Evolutionary conservation across 2,113 vertebrate genomes (phyloP), one percentile per base, ranked within the genome.

Genomic region (Cromileptes altivelis): DNA sequence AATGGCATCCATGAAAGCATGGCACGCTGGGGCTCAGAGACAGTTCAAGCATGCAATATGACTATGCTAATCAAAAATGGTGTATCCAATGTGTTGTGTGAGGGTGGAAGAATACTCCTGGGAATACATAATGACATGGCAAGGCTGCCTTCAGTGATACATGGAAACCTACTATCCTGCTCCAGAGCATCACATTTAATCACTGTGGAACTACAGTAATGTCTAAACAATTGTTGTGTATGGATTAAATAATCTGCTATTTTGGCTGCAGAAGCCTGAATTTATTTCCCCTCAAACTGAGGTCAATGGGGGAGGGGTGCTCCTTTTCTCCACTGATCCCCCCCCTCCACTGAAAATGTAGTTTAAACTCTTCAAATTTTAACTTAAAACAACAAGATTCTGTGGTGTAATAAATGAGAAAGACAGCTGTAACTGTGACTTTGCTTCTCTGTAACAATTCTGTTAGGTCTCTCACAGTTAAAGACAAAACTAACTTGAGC

Each of bases 1-100:
- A 84, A 84, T 82, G 70, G 62, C 64, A 80, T 52, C 70, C 82
- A 75, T 53, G 37, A 76, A 73, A 84, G 80, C 47, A 33, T 73
- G 79, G 57, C 71, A 75, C 21, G 81, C 60, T n/a, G 64, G 55
- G 64, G 79, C 81, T 80, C 70, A 14, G 82, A 55, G 74, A 73
- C 75, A 62, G 52, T 42, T 80, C 62, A 70, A 73, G 85, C 64
- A 85, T 33, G 71, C 75, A 86, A 72, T 86, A 88, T 89, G 86
- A 90, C 87, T 90, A 90, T 91, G 81, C 83, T 89, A 78, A 90
- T 88, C 47, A 80, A 60, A 77, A 50, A 58, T 42, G 62, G 76
- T 49, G 12, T 70, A 47, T 75, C 80, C 77, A 85, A 19, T 77
- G 82, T 78, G 83, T 65, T 72, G 62, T 47, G 78, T 40, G 81